Evolutionary conservation across 2,113 vertebrate species (phyloP), one percentile per base, ranked within the genome.

Genomic region (Apodemus sylvaticus): DNA sequence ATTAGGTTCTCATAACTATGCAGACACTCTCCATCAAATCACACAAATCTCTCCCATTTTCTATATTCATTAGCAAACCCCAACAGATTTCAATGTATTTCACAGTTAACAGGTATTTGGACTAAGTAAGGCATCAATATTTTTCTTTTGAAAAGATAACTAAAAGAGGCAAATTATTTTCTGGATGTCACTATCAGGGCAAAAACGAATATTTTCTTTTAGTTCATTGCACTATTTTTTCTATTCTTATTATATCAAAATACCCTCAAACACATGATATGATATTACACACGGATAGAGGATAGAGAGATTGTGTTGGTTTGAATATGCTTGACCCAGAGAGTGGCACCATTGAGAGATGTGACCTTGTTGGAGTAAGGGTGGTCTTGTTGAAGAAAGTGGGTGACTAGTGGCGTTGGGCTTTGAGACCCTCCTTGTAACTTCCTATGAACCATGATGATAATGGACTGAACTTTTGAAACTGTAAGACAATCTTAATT

Each of bases 261-360:
- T 68, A 42, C 42, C 22, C 24, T 85, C 22, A 86, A 42, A 64
- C 81, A 5, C 31, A 78, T n/a, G 31, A 68, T 19, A 77, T 34
- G 13, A 3, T 16, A 4, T 0, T 42, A 4, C 14, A 26, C 48
- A n/a, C n/a, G 31, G 16, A 0, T 70, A 87, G 22, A 4, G 3
- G 83, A 34, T 71, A 36, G 2, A 68, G 4, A 68, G 64, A 34
- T 31, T 34, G 1, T 68, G 12, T 34, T 68, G 4, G 29, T 68
- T 34, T 68, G 64, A 68, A 34, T 68, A 14, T 68, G 11, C 12
- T 68, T 34, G 64, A 11, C 12, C 64, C 12, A 68, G 29, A 12
- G 64, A 12, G 29, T 66, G 29, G 29, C 64, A 66, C 11, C 29
- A 64, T 4, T 66, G 64, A 29, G 64, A 66, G 26, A 66, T 66